Conservation (phyloP, 2,888 invertebrate genomes). For the Oxystoma pomonae region DNA sequence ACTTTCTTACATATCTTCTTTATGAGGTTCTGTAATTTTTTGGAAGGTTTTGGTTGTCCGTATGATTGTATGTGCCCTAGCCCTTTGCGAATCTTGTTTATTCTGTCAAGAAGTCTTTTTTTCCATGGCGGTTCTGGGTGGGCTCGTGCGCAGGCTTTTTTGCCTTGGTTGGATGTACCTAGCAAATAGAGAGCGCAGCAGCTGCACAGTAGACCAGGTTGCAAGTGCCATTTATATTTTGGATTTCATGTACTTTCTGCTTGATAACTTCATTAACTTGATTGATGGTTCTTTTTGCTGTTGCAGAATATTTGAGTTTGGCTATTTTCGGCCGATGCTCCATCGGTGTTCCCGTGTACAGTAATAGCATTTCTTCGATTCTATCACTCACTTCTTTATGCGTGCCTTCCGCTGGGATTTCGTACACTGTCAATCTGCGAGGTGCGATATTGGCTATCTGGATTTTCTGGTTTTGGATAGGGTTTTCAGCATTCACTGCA, state of each 20-base stretch:
- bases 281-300: background rate
- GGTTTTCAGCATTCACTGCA: background rate
- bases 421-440: background rate
- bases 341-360: background rate
- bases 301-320: background rate
- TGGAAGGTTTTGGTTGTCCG: background rate
- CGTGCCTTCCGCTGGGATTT: background rate
- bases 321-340: background rate
- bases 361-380: background rate
- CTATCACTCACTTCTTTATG: background rate
- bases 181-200: no score
- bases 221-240: background rate
- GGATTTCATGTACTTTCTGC: background rate
- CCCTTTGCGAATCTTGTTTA: background rate
- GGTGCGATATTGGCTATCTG: background rate
- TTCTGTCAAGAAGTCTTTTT: background rate
- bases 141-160: background rate
- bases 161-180: background rate
- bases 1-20: background rate
- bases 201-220: background rate
- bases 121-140: background rate
- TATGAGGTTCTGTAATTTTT: background rate
- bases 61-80: background rate
- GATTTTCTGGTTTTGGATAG: background rate
- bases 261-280: background rate